Evolutionary conservation across 2,888 invertebrate genomes (phyloP).

Genomic region (Anagyrus pseudococci): DNA sequence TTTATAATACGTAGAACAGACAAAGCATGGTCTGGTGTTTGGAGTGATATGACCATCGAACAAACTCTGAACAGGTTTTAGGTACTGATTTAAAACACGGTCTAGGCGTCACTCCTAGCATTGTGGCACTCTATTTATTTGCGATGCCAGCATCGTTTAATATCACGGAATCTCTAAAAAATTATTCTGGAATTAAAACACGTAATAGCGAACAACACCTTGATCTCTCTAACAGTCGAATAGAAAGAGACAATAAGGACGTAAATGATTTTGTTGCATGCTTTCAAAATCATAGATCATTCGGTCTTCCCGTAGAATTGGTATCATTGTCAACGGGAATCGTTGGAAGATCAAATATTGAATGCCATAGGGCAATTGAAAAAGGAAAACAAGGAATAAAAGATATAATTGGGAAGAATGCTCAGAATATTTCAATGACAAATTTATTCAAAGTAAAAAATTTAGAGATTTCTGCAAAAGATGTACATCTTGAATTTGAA

Average conservation of each 20-base stretch:
- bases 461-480: constrained; percentile 13
- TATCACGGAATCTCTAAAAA: constrained; percentile 37
- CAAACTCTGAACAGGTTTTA: constrained; percentile 41
- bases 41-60: constrained; percentile 41
- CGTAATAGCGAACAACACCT: constrained; percentile 40
- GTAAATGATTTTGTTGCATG: constrained; percentile 40
- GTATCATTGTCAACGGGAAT: constrained; percentile 31
- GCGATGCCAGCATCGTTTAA: constrained; percentile 37
- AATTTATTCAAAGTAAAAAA: constrained; percentile 34
- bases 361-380: constrained; percentile 42
- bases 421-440: constrained; percentile 31
- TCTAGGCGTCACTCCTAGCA: constrained; percentile 38
- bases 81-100: constrained; percentile 42
- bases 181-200: constrained; percentile 24
- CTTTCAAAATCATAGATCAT: constrained; percentile 41
- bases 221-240: constrained; percentile 39
- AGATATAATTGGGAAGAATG: constrained; percentile 38
- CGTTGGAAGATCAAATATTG: constrained; percentile 32
- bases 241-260: constrained; percentile 40
- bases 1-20: constrained; percentile 40
- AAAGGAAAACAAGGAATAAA: constrained; percentile 32
- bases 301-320: constrained; percentile 28
- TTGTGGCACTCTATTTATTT: constrained; percentile 31
- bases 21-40: constrained; percentile 41
- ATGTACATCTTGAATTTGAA: constrained; percentile 17